Evolutionary conservation across 2,888 invertebrate species (phyloP).

Genomic region (Mythimna ferrago): DNA sequence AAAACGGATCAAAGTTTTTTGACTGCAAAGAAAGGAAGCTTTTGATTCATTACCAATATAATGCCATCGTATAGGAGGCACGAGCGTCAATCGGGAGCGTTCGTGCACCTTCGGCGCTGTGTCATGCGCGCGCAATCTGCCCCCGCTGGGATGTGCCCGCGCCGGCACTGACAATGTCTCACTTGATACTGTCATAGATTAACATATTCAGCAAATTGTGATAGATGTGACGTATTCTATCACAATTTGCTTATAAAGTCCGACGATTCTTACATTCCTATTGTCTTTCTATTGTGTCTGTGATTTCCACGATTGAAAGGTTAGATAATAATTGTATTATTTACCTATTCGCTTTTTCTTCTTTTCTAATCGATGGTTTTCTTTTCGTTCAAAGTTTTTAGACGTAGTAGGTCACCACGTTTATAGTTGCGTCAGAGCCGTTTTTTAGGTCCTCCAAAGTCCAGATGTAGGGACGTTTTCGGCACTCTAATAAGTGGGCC

Average conservation of each 20-base stretch:
- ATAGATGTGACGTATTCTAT: constrained; percentile 4
- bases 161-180: constrained; percentile 75
- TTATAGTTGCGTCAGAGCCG: no score
- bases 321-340: not conserved
- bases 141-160: constrained; percentile 80
- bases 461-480: no score
- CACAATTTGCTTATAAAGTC: no score
- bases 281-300: no score
- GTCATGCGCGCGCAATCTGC: constrained; percentile 88
- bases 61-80: constrained; percentile 40
- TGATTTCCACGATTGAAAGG: no score
- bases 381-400: no score
- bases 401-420: no score
- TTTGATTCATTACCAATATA: constrained; percentile 39
- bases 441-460: no score
- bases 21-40: not conserved
- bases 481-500: no score
- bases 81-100: constrained; percentile 54
- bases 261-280: not conserved
- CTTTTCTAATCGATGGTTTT: not conserved
- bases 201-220: constrained; percentile 35
- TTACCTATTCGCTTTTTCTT: not conserved
- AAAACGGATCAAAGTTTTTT: constrained; percentile 15
- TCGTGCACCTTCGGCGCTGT: constrained; percentile 75
- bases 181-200: constrained; percentile 71